Evolutionary conservation across 2,113 vertebrate genomes (phyloP).

Genomic region (Smithornis capensis): DNA sequence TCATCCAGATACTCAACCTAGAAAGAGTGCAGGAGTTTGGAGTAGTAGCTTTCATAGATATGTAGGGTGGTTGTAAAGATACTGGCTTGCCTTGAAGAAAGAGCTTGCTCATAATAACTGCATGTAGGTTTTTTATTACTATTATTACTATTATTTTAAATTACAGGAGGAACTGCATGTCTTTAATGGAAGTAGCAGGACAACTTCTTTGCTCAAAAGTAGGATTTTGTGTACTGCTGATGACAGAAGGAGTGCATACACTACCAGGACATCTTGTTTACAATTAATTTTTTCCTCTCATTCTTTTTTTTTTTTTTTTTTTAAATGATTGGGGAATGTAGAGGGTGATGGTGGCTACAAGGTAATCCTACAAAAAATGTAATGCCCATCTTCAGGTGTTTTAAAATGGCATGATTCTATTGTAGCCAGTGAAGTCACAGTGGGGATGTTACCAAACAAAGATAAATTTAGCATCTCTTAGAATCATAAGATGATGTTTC

Average conservation of each 20-base stretch:
- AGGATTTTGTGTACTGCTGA: neutral
- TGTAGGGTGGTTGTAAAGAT: neutral
- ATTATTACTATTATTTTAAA: neutral
- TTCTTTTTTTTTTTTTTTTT: neutral
- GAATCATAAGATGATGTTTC: neutral
- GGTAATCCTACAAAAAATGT: neutral
- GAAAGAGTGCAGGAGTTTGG: neutral
- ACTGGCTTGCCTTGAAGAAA: neutral
- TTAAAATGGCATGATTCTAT: neutral
- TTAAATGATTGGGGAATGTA: neutral
- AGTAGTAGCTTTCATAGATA: neutral
- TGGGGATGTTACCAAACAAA: neutral
- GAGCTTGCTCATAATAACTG: neutral
- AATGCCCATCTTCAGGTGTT: neutral
- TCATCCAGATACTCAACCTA: neutral
- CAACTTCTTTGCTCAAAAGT: neutral
- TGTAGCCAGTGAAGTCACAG: neutral
- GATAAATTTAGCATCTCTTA: neutral
- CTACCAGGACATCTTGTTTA: neutral
- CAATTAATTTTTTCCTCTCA: neutral
- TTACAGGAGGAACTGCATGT: neutral
- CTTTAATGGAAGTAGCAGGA: neutral
- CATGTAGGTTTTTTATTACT: rapidly evolving
- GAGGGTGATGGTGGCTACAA: neutral
- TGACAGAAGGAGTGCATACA: neutral